phyloP scores from a whole-genome alignment of 2,888 invertebrate genomes.

The Baronia brevicornis region DNA sequence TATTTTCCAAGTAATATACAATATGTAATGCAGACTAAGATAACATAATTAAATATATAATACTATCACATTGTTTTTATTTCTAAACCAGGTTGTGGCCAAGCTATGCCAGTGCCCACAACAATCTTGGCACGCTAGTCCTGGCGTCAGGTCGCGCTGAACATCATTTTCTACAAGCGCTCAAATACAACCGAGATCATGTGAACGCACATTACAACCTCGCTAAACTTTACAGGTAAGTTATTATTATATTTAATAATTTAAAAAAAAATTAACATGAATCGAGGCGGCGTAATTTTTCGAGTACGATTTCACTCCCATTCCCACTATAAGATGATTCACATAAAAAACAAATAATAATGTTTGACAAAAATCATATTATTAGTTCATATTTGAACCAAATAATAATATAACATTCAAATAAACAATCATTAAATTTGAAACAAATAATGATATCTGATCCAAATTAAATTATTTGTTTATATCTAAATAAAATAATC shows the following conservation, averaged over 20 bases:
- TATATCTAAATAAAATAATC: no score
- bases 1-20: no score
- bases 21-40: no score
- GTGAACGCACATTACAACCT: constrained; percentile 90
- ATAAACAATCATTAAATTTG: no score
- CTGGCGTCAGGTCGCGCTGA: constrained; percentile 81
- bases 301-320: constrained; percentile 14
- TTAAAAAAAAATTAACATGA: constrained; percentile 10
- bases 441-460: no score
- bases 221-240: constrained; percentile 86
- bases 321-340: constrained; percentile 3
- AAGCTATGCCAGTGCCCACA: constrained; percentile 89
- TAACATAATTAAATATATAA: background rate
- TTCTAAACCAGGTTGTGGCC: constrained; percentile 82
- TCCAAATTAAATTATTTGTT: no score
- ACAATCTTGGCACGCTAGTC: constrained; percentile 89
- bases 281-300: constrained; percentile 12
- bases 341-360: no score
- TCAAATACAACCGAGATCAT: constrained; percentile 83
- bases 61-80: background rate
- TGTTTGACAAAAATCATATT: no score
- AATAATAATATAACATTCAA: no score
- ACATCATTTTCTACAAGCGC: constrained; percentile 83
- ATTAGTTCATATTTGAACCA: no score
- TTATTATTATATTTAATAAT: background rate